Base-by-base conservation (phyloP, 2,888 invertebrate species). In the Autographa gamma region DNA sequence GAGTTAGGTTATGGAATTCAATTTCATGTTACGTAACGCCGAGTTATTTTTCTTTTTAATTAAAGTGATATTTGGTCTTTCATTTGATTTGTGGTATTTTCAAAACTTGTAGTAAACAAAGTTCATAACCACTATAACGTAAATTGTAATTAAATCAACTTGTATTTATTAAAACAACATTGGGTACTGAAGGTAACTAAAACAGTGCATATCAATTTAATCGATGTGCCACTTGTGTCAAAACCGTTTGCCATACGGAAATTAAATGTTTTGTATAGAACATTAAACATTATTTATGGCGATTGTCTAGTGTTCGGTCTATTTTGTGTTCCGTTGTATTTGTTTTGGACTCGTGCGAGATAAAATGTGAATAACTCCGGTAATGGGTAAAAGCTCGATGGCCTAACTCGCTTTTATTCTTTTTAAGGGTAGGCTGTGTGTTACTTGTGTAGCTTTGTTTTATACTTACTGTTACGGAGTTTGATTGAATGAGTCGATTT, bases 241-340 rank as follows among this genome's bases (percentile, higher is more conserved):
- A 81, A 71, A 81, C 80, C 82, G 74, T 78, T 79, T 19, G 81
- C 83, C 84, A 76, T 73, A 82, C 91, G 92, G 92, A 92, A 91
- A 92, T 92, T 91, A 89, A 91, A 91, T 86, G 90, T 88, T 90
- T 88, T 87, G 89, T 87, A 84, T 87, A 87, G 82, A 78, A 87
- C 91, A 91, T 90, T 91, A 86, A 91, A 85, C 84, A 85, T 89
- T 89, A 91, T 92, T 92, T 91, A 92, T 74, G 79, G 74, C 79
- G 76, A 81, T 76, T 74, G 79, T 78, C 76, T 80, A 84, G 74
- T 63, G 65, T 59, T 67, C 69, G 56, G 67, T 78, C 71, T 77
- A 82, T 78, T 73, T 73, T 54, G 64, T 71, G 60, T 52, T 71
- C 65, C 68, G 66, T 14, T 66, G 75, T 65, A 65, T 77, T 75